phyloP scores from a whole-genome alignment of 2,888 invertebrate species.

The Anthrax anthrax region DNA sequence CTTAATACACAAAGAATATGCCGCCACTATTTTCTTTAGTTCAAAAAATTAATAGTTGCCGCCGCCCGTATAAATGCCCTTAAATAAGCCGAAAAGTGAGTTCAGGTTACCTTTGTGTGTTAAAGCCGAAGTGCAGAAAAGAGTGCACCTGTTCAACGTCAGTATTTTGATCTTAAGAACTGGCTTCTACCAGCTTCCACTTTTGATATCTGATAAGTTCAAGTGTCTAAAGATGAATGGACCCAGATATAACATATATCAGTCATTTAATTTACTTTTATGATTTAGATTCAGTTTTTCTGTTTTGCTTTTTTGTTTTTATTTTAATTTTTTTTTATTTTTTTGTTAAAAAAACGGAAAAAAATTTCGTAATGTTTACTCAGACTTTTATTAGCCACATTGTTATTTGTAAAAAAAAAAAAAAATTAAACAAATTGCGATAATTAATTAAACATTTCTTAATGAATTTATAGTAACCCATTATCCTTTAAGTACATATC shows the following conservation, averaged over 20 bases:
- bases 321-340: too few relatives aligned
- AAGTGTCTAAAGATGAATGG: not conserved
- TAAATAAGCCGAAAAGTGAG: slow-evolving; percentile 15
- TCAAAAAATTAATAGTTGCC: slow-evolving; percentile 16
- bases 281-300: too few relatives aligned
- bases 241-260: not conserved
- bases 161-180: not conserved
- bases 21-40: not conserved
- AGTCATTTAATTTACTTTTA: not conserved
- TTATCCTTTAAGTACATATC: too few relatives aligned
- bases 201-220: not conserved
- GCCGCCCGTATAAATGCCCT: slow-evolving; percentile 16
- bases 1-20: not conserved
- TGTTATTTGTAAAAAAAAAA: too few relatives aligned
- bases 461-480: too few relatives aligned
- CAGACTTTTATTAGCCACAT: too few relatives aligned
- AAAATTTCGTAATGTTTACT: too few relatives aligned
- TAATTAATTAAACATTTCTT: too few relatives aligned
- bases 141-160: slow-evolving; percentile 2
- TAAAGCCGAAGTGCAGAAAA: slow-evolving; percentile 2
- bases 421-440: too few relatives aligned
- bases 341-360: too few relatives aligned
- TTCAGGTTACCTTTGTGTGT: not conserved
- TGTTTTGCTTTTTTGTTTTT: too few relatives aligned
- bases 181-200: not conserved